These are phyloP conservation scores for Malurus alboscapulatus DNA, from an alignment of 2,113 vertebrate species.

Conservation along the genomic window DNA sequence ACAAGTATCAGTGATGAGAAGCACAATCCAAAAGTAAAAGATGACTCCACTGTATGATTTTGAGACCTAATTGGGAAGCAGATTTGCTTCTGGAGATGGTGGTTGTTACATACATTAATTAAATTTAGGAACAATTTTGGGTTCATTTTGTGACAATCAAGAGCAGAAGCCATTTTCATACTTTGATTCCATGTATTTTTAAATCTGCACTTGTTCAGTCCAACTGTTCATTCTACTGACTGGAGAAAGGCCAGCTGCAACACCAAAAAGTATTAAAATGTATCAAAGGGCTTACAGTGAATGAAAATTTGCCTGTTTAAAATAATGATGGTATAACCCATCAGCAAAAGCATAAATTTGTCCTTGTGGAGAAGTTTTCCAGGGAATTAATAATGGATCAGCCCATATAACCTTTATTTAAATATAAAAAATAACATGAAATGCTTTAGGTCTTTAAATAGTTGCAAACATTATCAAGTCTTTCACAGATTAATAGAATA, in stretches of 20 bases:
- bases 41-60: not conserved
- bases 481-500: not conserved
- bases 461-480: not conserved
- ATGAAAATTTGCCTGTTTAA: not conserved
- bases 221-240: not conserved
- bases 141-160: not conserved
- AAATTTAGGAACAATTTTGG: not conserved
- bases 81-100: not conserved
- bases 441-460: not conserved
- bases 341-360: not conserved
- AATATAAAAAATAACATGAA: not conserved
- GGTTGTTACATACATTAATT: not conserved
- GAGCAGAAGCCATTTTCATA: not conserved
- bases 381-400: not conserved
- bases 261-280: not conserved
- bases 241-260: not conserved
- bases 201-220: not conserved
- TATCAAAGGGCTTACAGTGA: not conserved
- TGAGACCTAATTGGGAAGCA: not conserved
- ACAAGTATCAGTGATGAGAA: not conserved
- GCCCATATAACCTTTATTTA: not conserved
- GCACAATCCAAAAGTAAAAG: not conserved
- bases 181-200: not conserved
- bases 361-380: not conserved
- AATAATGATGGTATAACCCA: not conserved